phyloP scores from a whole-genome alignment of 2,888 invertebrate genomes.

The Pollenia griseotomentosa region DNA sequence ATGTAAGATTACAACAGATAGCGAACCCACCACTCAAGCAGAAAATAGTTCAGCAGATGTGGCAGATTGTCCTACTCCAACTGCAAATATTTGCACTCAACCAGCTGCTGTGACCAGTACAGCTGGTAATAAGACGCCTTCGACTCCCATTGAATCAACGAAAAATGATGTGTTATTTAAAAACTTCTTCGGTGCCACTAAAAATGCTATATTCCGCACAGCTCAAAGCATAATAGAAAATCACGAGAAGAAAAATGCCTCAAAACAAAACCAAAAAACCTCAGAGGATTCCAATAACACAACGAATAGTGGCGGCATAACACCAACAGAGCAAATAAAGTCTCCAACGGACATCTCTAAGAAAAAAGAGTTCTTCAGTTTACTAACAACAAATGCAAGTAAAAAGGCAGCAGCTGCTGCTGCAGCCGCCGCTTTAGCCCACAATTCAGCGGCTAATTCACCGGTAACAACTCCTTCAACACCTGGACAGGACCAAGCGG shows the following conservation, averaged over 20 bases:
- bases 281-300: slow-evolving; percentile 45
- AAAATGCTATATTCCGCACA: slow-evolving; percentile 84
- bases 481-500: slow-evolving; percentile 59
- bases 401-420: slow-evolving; percentile 82
- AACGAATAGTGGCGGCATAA: slow-evolving; percentile 28
- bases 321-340: slow-evolving; percentile 78
- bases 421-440: slow-evolving; percentile 77
- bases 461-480: slow-evolving; percentile 75
- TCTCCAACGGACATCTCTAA: slow-evolving; percentile 83
- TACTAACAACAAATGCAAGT: slow-evolving; percentile 82
- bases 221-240: slow-evolving; percentile 85
- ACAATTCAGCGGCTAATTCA: slow-evolving; percentile 74
- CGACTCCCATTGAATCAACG: slow-evolving; percentile 76
- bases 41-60: slow-evolving; percentile 60
- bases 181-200: slow-evolving; percentile 84
- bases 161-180: slow-evolving; percentile 84
- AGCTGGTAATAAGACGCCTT: slow-evolving; percentile 74
- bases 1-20: slow-evolving; percentile 67
- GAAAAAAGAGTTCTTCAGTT: slow-evolving; percentile 83
- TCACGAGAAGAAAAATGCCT: slow-evolving; percentile 84
- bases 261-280: slow-evolving; percentile 79
- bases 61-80: slow-evolving; percentile 69
- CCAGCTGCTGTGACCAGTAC: slow-evolving; percentile 19
- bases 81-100: slow-evolving; percentile 10
- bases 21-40: background rate